Evolutionary conservation across 2,888 invertebrate species (phyloP), one percentile per base, ranked within the genome.

Genomic region (Eristalis pertinax): DNA sequence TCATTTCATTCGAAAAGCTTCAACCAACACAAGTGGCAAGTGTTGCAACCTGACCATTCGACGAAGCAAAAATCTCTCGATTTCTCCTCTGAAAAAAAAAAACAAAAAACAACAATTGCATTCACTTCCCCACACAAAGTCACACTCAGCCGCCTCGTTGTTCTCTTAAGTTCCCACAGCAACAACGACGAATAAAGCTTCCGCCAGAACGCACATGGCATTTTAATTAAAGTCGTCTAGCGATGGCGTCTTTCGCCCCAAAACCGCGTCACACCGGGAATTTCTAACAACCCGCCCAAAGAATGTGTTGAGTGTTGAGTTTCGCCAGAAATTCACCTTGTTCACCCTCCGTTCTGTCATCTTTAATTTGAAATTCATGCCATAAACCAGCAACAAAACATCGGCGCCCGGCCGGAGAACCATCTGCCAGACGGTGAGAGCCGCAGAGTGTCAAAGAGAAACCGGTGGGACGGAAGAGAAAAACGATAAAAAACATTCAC

Each of bases 391-490:
- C 2, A 50, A 32, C 19, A 60, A 10, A 73, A 15, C 11, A 56
- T 4, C 4, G 8, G 50, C 50, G 50, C 50, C 50, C 50, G 50
- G 50, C 0, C 43, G 24, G 67, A 76, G 75, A 68, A 60, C 19
- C 58, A 35, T 26, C 7, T 65, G 22, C 19, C 26, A 26, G 43
- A 7, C 29, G n/a, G 50, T 73, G 81, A 85, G 81, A 74, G 77
- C 35, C 13, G 7, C n/a, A 63, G 86, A 82, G 83, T 75, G 56
- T 24, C 63, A 67, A 86, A 86, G 86, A 86, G 86, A 82, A 77
- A 69, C 60, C 60, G 50, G 56, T 72, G 63, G 35, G 8, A 7
- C 8, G 8, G 13, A 82, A 86, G 77, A 86, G 82, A 70, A 82
- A 73, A 69, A 79, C 43, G 24, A 65, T 60, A 79, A 74, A 80